A percentile compares a stretch with the other conserved stretches of the same genome.
Evolutionary conservation across 2,797 vertebrate genomes (phyloP).

Genomic region (Epinephelus coioides): DNA sequence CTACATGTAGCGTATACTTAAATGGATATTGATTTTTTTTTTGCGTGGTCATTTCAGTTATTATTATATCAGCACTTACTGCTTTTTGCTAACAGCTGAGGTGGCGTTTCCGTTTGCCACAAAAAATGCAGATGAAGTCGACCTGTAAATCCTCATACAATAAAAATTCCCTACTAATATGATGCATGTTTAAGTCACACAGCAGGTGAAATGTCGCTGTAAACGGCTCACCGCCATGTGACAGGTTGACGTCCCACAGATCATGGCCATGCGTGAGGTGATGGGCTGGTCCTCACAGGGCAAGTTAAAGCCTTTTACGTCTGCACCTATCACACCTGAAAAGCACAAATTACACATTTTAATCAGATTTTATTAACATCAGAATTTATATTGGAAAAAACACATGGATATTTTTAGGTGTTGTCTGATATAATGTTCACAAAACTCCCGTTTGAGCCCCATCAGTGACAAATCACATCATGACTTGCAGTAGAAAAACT

Average conservation of each 20-base stretch:
- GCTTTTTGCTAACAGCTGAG: too few relatives aligned
- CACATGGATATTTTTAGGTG: not conserved
- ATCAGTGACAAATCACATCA: conserved; percentile 3
- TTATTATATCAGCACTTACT: too few relatives aligned
- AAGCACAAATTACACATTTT: not conserved
- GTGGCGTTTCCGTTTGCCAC: too few relatives aligned
- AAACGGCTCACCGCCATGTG: conserved; percentile 94
- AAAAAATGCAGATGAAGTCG: too few relatives aligned
- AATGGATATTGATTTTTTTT: too few relatives aligned
- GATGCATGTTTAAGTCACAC: too few relatives aligned
- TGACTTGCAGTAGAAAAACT: conserved; percentile 30
- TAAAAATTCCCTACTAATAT: too few relatives aligned
- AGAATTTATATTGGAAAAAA: not conserved
- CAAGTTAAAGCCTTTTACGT: conserved; percentile 89
- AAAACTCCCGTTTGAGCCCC: not conserved
- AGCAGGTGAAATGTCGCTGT: not conserved
- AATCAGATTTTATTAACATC: not conserved
- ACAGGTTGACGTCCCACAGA: conserved; percentile 98
- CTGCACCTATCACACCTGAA: conserved; percentile 94
- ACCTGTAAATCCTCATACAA: too few relatives aligned
- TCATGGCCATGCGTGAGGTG: conserved; percentile 92
- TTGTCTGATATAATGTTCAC: not conserved
- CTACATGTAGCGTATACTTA: too few relatives aligned
- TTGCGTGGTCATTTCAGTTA: too few relatives aligned
- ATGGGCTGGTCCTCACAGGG: conserved; percentile 91